Conservation (phyloP, 2,888 invertebrate genomes). For the Sesamia inferens region DNA sequence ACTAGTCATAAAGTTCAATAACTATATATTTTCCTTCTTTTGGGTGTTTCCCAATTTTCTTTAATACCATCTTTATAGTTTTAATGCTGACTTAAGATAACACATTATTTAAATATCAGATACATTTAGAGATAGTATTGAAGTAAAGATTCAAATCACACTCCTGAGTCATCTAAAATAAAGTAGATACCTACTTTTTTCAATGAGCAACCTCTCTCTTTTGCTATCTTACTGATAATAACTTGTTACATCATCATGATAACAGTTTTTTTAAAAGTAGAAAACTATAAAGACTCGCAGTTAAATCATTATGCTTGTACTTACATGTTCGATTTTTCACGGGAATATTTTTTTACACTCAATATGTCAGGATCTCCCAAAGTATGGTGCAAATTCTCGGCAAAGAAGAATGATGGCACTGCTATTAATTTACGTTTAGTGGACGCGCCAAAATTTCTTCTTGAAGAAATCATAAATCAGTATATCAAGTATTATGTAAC, state of each 20-base stretch:
- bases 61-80: constrained; percentile 1
- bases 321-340: too few species aligned
- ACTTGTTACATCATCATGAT: too few species aligned
- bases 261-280: too few species aligned
- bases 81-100: constrained; percentile 27
- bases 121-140: constrained; percentile 9
- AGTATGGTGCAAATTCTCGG: constrained; percentile 57
- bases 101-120: constrained; percentile 3
- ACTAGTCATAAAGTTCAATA: constrained; percentile 22
- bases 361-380: constrained; percentile 37
- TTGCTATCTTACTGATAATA: too few species aligned
- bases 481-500: constrained; percentile 53
- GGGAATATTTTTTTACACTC: too few species aligned
- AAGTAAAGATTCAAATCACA: neutral
- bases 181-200: neutral
- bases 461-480: constrained; percentile 56
- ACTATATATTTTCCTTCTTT: constrained; percentile 15
- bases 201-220: too few species aligned
- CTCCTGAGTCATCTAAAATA: neutral
- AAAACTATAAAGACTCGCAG: too few species aligned
- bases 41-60: constrained; percentile 30
- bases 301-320: too few species aligned
- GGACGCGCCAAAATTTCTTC: constrained; percentile 56
- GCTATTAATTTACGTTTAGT: constrained; percentile 59
- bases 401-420: constrained; percentile 17